phyloP scores from a whole-genome alignment of 2,113 vertebrate genomes.

The Gambusia affinis region DNA sequence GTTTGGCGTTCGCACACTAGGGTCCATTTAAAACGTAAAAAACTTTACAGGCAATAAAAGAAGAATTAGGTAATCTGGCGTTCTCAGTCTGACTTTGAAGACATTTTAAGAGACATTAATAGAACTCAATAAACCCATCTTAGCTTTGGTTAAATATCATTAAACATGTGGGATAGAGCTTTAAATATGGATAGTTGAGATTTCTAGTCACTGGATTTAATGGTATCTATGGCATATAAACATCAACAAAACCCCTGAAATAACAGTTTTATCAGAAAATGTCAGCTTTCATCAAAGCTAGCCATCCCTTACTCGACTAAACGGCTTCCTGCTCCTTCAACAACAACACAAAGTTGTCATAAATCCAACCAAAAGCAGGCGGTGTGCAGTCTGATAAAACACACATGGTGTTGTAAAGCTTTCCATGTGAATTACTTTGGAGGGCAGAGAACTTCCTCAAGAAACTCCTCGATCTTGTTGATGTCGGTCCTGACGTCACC shows the following conservation, averaged over 20 bases:
- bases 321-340: conserved; percentile 51
- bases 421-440: conserved; percentile 85
- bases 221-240: not conserved
- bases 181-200: not conserved
- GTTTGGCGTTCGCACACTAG: conserved; percentile 48
- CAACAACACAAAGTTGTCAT: conserved; percentile 34
- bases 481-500: conserved; percentile 97
- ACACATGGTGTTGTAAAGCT: conserved; percentile 38
- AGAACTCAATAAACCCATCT: not conserved
- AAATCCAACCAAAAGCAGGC: conserved; percentile 37
- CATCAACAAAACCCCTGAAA: not conserved
- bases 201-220: not conserved
- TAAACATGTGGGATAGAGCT: not conserved
- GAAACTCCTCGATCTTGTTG: conserved; percentile 98
- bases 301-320: conserved; percentile 42
- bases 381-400: conserved; percentile 28
- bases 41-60: conserved; percentile 68
- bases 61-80: conserved; percentile 57
- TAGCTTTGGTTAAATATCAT: not conserved
- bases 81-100: conserved; percentile 30
- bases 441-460: conserved; percentile 90
- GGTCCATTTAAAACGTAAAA: conserved; percentile 63
- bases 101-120: conserved; percentile 9
- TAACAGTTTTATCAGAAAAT: conserved; percentile 26
- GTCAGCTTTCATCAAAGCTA: conserved; percentile 33